Base-by-base conservation (phyloP, 2,113 vertebrate species). In the Suncus etruscus region DNA sequence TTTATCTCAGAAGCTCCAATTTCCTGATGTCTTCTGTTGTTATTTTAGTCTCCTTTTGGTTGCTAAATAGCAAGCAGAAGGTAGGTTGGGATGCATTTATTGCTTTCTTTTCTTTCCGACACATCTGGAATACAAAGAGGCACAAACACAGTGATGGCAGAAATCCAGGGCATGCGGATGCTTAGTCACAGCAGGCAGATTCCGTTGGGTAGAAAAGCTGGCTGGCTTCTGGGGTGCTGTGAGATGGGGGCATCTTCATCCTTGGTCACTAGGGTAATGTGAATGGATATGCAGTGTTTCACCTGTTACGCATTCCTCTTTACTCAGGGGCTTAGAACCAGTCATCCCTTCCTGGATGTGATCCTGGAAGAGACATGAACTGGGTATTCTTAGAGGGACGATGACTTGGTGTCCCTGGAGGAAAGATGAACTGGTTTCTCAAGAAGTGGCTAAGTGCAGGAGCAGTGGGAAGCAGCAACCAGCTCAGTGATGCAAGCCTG, bases 1-100 rank as follows among this genome's bases (percentile, higher is more conserved):
- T 91, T 93, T 83, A 83, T 94, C 92, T 76, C 73, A 85, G 83
- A 92, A 70, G 51, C 76, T 45, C 88, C 73, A 69, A 39, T 77
- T 94, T 95, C 88, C 91, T 73, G 79, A 25, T 63, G 39, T 83
- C 47, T 76, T 89, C 66, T 85, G 10, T 74, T 70, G 79, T 84
- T 83, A 68, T 54, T 94, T 83, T 87, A 47, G 27, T 45, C 87
- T 86, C 47, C 20, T 86, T 66, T 90, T 83, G 25, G 63, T 16
- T 20, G 32, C 73, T 25, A 29, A 31, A 24, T 18, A 66, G 45
- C 91, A 61, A 78, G 51, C 29, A 11, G 65, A 66, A 79, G 72
- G 61, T 25, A 83, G 50, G 39, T 68, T 75, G 80, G 72, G 84
- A 66, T 76, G 50, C 15, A 93, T 87, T 48, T 68, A n/a, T 66